phyloP scores from a whole-genome alignment of 1,140 invertebrate genomes.

The Drosophila rufa region DNA sequence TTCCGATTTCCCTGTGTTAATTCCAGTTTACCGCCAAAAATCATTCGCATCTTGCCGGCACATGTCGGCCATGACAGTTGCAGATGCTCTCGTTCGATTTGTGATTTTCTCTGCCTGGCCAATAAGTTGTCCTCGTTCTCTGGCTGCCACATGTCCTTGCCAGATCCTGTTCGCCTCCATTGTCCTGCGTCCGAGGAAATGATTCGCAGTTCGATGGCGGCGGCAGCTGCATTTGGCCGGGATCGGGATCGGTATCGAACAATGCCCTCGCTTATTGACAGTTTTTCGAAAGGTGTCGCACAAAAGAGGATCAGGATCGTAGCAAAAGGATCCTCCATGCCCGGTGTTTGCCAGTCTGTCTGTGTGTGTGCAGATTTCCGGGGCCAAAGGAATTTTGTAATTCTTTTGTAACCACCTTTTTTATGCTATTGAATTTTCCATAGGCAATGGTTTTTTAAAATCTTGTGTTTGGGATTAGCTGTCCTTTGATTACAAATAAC shows the following conservation, averaged over 20 bases:
- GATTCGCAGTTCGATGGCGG: conserved; percentile 44
- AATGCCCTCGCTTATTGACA: conserved; percentile 74
- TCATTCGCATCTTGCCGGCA: conserved; percentile 67
- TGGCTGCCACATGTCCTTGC: conserved; percentile 46
- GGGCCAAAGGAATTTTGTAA: conserved; percentile 21
- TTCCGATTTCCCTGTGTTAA: conserved; percentile 20
- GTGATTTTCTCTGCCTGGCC: conserved; percentile 43
- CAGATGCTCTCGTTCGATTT: conserved; percentile 56
- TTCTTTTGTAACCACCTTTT: conserved; percentile 25
- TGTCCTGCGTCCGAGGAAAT: conserved; percentile 45
- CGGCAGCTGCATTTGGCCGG: conserved; percentile 42
- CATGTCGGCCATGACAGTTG: conserved; percentile 72
- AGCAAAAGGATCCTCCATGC: conserved; percentile 43
- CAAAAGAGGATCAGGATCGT: conserved; percentile 54
- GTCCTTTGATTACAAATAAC: neutral
- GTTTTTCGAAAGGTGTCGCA: conserved; percentile 71
- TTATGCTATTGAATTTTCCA: conserved; percentile 13
- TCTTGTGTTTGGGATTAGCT: neutral
- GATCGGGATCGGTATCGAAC: conserved; percentile 35
- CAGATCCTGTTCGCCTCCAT: conserved; percentile 44
- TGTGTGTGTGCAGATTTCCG: conserved; percentile 53
- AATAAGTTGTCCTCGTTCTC: conserved; percentile 64
- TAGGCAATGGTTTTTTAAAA: conserved; percentile 19
- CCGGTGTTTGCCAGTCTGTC: conserved; percentile 16
- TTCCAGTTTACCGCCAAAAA: conserved; percentile 69